Evolutionary conservation across 2,888 invertebrate species (phyloP), one percentile per base, ranked within the genome.

Genomic region (Apodemia hepburni): DNA sequence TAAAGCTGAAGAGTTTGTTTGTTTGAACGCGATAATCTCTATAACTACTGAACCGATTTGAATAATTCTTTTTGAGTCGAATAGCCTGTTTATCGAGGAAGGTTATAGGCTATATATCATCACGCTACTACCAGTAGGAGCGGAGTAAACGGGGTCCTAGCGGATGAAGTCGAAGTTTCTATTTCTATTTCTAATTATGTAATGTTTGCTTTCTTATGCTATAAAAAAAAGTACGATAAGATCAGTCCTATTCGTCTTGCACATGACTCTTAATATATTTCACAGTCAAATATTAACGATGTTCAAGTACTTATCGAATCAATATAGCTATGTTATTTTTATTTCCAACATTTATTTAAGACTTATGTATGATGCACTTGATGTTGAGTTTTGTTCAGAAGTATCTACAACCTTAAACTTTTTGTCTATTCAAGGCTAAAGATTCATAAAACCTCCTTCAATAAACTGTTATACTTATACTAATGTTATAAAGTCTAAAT

Each of bases 381-480:
- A 51, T 27, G 51, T 22, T 15, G 12, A 51, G 18, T 51, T 18
- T 51, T 27, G 22, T 18, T 18, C 22, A 22, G 11, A 22, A 51
- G 51, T 51, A 51, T 18, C 51, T 42, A 42, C 42, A 51, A 51
- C 51, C 51, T 51, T 51, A 51, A 51, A 51, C 51, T 51, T 51
- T 51, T 51, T 51, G 51, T 51, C 51, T 9, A 51, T 11, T 51
- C 22, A 22, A 51, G 51, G 51, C 51, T 22, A 22, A 8, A 51
- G 6, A 27, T 18, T 22, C 51, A 27, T 5, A 51, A 51, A 27
- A 51, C 12, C 6, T 15, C 15, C 15, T 42, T 42, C 51, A 5
- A 51, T 27, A 22, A 27, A 27, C 27, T 22, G 11, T 22, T 12
- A 51, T 12, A 22, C 18, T 42, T 42, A 42, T 6, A 4, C 0